phyloP scores from a whole-genome alignment of 2,888 invertebrate genomes.

The Meteorus cinctellus region DNA sequence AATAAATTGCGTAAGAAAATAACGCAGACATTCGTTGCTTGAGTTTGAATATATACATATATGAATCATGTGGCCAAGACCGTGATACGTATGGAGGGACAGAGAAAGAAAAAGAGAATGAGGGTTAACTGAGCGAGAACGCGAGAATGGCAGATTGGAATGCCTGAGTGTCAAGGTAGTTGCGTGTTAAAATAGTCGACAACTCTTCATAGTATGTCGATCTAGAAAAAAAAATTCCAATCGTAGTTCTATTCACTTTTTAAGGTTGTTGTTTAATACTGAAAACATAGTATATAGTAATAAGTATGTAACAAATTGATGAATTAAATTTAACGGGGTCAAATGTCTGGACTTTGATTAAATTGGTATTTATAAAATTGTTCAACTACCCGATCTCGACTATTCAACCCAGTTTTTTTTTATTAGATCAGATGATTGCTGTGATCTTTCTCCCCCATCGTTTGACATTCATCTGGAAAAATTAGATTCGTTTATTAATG shows the following conservation, averaged over 20 bases:
- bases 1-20: constrained; percentile 17
- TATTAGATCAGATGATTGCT: neutral
- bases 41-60: neutral
- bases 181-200: constrained; percentile 27
- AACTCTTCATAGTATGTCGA: neutral
- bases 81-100: constrained; percentile 14
- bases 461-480: no score
- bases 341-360: neutral
- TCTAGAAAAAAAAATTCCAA: neutral
- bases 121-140: neutral
- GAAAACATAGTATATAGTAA: neutral
- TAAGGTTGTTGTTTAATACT: neutral
- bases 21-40: constrained; percentile 5
- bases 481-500: neutral
- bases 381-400: neutral
- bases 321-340: neutral
- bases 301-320: neutral
- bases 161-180: constrained; percentile 39
- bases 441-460: no score
- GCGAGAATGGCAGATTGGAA: constrained; percentile 19
- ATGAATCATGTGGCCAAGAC: constrained; percentile 31
- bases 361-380: no score
- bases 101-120: constrained; percentile 2
- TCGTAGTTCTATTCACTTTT: neutral
- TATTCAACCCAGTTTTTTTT: neutral